Base-by-base conservation (phyloP, 2,113 vertebrate genomes). In the Philantomba maxwellii region DNA sequence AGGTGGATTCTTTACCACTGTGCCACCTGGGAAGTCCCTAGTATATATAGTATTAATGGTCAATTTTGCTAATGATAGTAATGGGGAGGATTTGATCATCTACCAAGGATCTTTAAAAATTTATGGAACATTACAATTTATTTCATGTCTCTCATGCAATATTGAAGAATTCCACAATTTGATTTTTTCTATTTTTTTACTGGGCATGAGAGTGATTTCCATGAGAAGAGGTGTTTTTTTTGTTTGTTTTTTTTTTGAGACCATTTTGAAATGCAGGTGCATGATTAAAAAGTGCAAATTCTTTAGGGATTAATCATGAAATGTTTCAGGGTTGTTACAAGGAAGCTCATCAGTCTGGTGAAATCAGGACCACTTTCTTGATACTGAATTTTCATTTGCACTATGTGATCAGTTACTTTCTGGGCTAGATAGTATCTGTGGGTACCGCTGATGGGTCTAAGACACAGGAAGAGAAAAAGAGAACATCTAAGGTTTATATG, bases 241-340 rank as follows among this genome's bases (percentile, higher is more conserved):
- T n/a, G n/a, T 21, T 17, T 77, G 28, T 93, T 93, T 19, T 47
- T 49, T 23, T 51, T 81, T 13, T 13, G 2, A 77, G 86, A 49
- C 30, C 16, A 45, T 53, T 92, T 94, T 93, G 82, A 93, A 95
- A 87, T 85, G 70, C 49, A 91, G 84, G 28, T 93, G 19, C 81
- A 36, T 92, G 60, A 57, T 94, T 95, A 53, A 93, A 64, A 89
- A 87, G 33, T 91, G 49, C 14, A 82, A 7, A 60, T 95, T 85
- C 55, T 83, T 82, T 70, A 49, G 55, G 23, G 49, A 88, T 94
- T 95, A 86, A 94, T 93, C 70, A 94, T 94, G 81, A 93, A 78
- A 45, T 94, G 23, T 87, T 93, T 78, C 16, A 73, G 25, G 12
- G 73, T 55, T 96, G 75, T 91, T 94, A 87, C 30, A 91, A 95